A percentile compares a stretch with the other conserved stretches of the same genome.
Evolutionary conservation across 2,888 invertebrate genomes (phyloP).

Genomic region (Brachylomia viminalis): DNA sequence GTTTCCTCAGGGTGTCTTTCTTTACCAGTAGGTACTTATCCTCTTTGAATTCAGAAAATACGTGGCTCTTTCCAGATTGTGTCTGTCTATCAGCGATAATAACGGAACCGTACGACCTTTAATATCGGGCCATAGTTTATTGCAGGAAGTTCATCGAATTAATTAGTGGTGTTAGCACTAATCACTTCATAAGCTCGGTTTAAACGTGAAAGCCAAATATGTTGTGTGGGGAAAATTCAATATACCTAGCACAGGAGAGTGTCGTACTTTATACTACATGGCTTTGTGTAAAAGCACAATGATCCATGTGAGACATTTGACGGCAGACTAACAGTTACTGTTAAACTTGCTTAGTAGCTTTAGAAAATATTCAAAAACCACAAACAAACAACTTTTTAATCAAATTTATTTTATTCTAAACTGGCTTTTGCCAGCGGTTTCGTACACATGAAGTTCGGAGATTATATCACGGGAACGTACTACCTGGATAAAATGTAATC

Average conservation of each 20-base stretch:
- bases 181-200: slow-evolving; percentile 28
- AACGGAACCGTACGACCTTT: neutral
- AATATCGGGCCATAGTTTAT: neutral
- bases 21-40: neutral
- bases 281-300: neutral
- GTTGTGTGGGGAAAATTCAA: slow-evolving; percentile 13
- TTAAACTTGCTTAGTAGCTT: neutral
- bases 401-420: neutral
- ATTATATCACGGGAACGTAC: neutral
- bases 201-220: slow-evolving; percentile 27
- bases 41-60: neutral
- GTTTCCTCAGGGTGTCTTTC: neutral
- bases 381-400: neutral
- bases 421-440: neutral
- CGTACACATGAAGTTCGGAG: neutral
- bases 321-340: neutral
- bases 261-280: neutral
- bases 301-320: neutral
- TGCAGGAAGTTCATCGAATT: slow-evolving; percentile 30
- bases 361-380: neutral
- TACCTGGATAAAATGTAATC: neutral
- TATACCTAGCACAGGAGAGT: neutral
- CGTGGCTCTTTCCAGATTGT: neutral
- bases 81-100: neutral
- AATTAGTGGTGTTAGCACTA: slow-evolving; percentile 35